Base-by-base conservation (phyloP, 92 coral and sea anemone genomes). In the Porites evermanni region DNA sequence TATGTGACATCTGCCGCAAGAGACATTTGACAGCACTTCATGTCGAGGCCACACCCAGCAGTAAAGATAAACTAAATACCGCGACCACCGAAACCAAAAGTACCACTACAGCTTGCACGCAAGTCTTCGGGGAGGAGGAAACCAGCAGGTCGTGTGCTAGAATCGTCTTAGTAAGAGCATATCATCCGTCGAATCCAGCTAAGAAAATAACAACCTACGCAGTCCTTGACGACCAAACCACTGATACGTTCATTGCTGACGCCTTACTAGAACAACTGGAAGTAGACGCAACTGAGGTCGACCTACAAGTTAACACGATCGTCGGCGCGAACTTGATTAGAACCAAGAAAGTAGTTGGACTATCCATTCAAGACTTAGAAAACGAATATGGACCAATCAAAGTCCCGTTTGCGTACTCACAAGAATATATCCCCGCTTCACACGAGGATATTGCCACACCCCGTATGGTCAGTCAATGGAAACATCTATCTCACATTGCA, bases 61-160 rank as follows among this genome's bases (percentile, higher is more conserved):
- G 50, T 11, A 19, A 75, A 19, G 79, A 20, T 18, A 50, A 74
- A 50, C 61, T 12, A 12, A 74, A 50, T 74, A 38, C 23, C 29
- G n/a, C 32, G 32, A 29, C 32, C 32, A 2, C 73, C n/a, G 67
- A 80, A 7, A 18, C 81, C 74, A 70, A 86, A 67, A 12, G 32
- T 6, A 44, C 91, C 12, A 80, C 90, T 82, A 51, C 88, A 38
- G 81, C 88, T 53, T 88, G 94, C 83, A 93, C 89, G 72, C 90
- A 91, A 71, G 92, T 93, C 24, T 93, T 92, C 84, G 83, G 91
- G 20, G 82, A 83, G 84, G 84, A 91, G 86, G 85, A 88, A 81
- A 13, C 74, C 59, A 12, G 59, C 12, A 53, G 69, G 20, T 70
- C 87, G 12, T 83, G 87, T 71, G 79, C 79, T 56, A 82, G 47